Base-by-base conservation (phyloP, 30 jellyfish, hydroid and myxozoan species). In the Pelagia noctiluca region DNA sequence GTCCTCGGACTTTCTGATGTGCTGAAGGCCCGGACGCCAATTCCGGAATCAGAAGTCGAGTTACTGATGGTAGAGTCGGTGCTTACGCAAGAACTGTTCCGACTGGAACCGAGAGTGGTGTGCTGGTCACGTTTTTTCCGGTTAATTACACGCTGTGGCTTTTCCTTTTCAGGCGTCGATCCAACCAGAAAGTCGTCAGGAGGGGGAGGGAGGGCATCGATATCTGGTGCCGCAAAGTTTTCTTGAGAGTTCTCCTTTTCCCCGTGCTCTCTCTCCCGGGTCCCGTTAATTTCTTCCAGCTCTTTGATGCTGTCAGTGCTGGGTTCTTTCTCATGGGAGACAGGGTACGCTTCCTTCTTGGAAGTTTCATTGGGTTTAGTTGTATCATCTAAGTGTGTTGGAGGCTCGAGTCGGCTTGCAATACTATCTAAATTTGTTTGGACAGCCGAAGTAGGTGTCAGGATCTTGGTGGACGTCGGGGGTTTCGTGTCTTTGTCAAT, bases 11-110 rank as follows among this genome's bases (percentile, higher is more conserved):
- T 91, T 18, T 91, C 98, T 13, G 96, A 73, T 64, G 83, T 52
- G 70, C 96, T 68, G 78, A 47, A 73, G 35, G 89, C 73, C 23
- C 98, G 80, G 36, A 91, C 91, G 22, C 86, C 98, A 19, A 91
- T 91, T 1, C 98, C 98, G 0, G 98, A 91, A 64, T 91, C 98
- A 61, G 75, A 82, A 33, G 98, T 91, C 24, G 95, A 72, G 36
- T 96, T 91, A 62, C 98, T 91, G 34, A 88, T 76, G 42, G 96
- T 91, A 8, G 98, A 91, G 33, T 91, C 98, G 0, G 98, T 91
- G 31, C 98, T 91, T 18, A 91, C 98, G 66, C 98, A 91, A 28
- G 98, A 91, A 48, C 90, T 91, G 79, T 86, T 91, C 19, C 98
- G 78, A 70, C 98, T 91, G 31, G 89, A 61, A 19, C 80, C 81